Evolutionary conservation across 2,888 invertebrate species (phyloP).

Genomic region (Catocala sponsa): DNA sequence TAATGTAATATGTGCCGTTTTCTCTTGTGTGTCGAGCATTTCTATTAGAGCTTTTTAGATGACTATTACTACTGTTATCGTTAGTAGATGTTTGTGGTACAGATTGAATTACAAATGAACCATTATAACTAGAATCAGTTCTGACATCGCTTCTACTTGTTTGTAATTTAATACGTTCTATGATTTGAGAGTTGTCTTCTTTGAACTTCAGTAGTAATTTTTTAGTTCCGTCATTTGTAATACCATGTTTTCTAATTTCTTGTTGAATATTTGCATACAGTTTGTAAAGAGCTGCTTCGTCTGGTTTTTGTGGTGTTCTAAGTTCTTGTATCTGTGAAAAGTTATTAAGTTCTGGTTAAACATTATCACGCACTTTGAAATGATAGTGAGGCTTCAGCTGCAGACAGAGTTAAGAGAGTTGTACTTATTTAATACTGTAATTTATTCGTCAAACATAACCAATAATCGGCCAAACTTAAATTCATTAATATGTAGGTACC

Average conservation of each 20-base stretch:
- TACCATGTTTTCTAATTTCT: slow-evolving; percentile 61
- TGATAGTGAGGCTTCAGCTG: too few species aligned
- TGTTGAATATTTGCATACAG: slow-evolving; percentile 71
- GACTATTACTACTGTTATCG: slow-evolving; percentile 9
- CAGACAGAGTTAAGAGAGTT: too few species aligned
- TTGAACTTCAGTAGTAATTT: slow-evolving; percentile 69
- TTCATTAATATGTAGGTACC: too few species aligned
- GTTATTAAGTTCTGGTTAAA: too few species aligned
- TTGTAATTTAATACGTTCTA: slow-evolving; percentile 60
- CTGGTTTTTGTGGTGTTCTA: slow-evolving; percentile 56
- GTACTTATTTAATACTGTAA: too few species aligned
- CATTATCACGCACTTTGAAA: background rate
- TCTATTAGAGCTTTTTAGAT: background rate
- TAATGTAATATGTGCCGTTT: background rate
- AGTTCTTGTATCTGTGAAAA: slow-evolving; percentile 66
- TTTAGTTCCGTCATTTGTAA: slow-evolving; percentile 52
- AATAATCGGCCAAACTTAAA: too few species aligned
- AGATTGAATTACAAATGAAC: slow-evolving; percentile 34
- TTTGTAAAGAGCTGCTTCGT: slow-evolving; percentile 68
- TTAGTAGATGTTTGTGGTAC: slow-evolving; percentile 21
- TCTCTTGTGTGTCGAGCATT: background rate
- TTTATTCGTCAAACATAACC: too few species aligned
- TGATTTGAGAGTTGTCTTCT: slow-evolving; percentile 62
- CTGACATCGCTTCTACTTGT: slow-evolving; percentile 42
- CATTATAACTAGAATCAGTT: slow-evolving; percentile 49